Conservation (phyloP, 2,113 vertebrate species). For the Lasiurus borealis region DNA sequence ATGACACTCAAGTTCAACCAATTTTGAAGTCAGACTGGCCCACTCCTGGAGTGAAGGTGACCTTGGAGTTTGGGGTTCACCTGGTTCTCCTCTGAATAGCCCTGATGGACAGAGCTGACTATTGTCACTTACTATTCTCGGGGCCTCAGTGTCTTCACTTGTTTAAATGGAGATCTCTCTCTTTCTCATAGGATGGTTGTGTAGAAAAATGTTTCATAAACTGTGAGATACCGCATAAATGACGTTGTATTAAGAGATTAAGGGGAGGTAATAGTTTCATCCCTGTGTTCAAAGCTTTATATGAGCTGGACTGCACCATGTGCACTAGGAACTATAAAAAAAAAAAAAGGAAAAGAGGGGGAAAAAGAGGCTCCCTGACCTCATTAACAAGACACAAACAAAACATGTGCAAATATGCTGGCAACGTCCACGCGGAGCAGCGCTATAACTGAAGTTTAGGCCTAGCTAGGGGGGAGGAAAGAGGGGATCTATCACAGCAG, state of each 20-base stretch:
- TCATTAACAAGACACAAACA: slow-evolving; percentile 54
- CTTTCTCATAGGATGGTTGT: not conserved
- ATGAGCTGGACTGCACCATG: not conserved
- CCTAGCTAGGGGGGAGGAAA: not conserved
- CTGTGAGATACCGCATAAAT: not conserved
- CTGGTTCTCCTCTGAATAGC: not conserved
- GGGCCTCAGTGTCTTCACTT: slow-evolving; percentile 24
- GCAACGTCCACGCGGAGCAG: not conserved
- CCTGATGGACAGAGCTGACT: not conserved
- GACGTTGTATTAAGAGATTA: not conserved
- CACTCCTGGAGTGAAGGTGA: slow-evolving; percentile 14
- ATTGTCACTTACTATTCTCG: not conserved
- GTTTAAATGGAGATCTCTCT: not conserved
- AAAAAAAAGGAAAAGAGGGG: not conserved
- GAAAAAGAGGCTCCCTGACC: not conserved
- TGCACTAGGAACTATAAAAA: not conserved
- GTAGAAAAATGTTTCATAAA: slow-evolving; percentile 28
- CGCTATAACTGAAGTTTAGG: slow-evolving; percentile 17
- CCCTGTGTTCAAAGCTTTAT: not conserved
- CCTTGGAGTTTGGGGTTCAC: not conserved
- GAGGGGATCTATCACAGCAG: not conserved
- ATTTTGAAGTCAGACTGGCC: not conserved
- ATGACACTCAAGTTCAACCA: not conserved
- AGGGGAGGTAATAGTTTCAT: not conserved
- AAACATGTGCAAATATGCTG: slow-evolving; percentile 27